Evolutionary conservation across 2,888 invertebrate genomes (phyloP).

Genomic region (Drosophila vallismaia): DNA sequence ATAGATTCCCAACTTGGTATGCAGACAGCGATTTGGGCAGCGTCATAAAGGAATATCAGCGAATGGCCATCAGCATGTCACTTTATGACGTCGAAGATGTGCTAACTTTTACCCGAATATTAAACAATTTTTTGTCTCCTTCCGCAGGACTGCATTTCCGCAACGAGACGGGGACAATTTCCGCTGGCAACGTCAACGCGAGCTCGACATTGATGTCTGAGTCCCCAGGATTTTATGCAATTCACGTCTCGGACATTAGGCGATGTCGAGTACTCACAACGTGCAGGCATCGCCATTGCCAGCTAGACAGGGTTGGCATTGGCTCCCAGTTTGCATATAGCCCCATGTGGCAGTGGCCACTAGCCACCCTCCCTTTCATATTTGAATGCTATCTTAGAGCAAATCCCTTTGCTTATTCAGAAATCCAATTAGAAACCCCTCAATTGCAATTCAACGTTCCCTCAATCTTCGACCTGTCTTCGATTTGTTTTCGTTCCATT

Average conservation of each 20-base stretch:
- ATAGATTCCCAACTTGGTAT: constrained; percentile 35
- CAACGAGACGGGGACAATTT: constrained; percentile 24
- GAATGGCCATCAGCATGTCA: constrained; percentile 36
- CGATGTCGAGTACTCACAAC: constrained; percentile 47
- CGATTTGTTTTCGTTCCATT: constrained; percentile 68
- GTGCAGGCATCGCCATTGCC: constrained; percentile 37
- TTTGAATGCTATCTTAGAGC: constrained; percentile 20
- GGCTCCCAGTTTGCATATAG: neutral
- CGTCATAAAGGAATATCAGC: constrained; percentile 42
- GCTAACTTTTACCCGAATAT: constrained; percentile 50
- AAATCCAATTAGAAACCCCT: constrained; percentile 57
- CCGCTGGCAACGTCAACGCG: constrained; percentile 43
- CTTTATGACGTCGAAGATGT: constrained; percentile 41
- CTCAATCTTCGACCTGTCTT: constrained; percentile 40
- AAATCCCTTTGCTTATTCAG: constrained; percentile 41
- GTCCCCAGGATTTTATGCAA: constrained; percentile 42
- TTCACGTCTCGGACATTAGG: constrained; percentile 54
- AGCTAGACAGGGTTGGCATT: neutral
- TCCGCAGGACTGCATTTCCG: constrained; percentile 23
- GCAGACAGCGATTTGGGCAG: constrained; percentile 43
- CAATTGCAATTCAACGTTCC: constrained; percentile 49
- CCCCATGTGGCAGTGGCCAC: neutral
- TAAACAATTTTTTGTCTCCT: constrained; percentile 26
- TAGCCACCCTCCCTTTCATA: neutral
- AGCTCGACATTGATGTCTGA: constrained; percentile 48